Conservation (phyloP, 2,888 invertebrate genomes). For the Apodemia mormo region DNA sequence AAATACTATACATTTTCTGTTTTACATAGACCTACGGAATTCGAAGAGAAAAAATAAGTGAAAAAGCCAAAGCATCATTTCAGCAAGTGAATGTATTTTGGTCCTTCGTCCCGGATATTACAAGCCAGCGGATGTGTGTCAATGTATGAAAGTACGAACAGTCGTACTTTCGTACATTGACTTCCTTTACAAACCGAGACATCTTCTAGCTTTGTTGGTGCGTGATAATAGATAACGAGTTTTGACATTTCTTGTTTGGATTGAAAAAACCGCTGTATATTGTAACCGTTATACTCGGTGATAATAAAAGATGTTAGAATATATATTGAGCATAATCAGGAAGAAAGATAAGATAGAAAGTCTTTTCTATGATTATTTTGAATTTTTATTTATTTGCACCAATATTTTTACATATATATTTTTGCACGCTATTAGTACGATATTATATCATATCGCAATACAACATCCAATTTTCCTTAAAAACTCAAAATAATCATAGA, state of each 20-base stretch:
- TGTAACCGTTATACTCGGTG: no score
- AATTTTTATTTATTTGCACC: no score
- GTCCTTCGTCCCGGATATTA: conserved; percentile 10
- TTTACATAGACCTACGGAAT: background rate
- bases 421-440: no score
- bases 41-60: background rate
- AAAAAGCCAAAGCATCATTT: background rate
- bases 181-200: background rate
- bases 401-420: no score
- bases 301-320: no score
- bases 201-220: conserved; percentile 6
- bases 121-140: conserved; percentile 4
- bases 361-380: no score
- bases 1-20: background rate
- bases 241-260: background rate
- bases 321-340: no score
- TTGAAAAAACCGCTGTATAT: background rate
- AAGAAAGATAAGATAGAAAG: no score
- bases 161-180: background rate
- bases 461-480: no score
- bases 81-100: conserved; percentile 6
- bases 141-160: background rate
- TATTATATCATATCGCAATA: no score
- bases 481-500: no score
- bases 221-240: background rate